Conservation (phyloP, 2,888 invertebrate genomes). For the Xestoiulus laeticollis region DNA sequence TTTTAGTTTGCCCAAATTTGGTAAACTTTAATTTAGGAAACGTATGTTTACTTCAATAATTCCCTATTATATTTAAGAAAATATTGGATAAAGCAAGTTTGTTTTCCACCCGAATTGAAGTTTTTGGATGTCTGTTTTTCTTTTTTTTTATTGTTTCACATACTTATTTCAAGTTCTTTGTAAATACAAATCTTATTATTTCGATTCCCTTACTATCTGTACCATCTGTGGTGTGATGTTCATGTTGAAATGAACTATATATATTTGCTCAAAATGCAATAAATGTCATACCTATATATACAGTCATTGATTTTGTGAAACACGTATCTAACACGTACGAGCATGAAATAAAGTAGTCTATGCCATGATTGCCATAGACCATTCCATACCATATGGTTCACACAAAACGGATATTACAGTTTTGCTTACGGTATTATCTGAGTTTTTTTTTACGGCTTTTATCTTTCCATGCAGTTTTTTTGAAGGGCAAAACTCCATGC, state of each 20-base stretch:
- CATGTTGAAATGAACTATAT: not conserved
- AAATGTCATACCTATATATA: not conserved
- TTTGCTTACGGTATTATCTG: not conserved
- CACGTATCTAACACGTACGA: not conserved
- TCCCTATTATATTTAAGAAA: no score
- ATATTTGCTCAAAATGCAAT: not conserved
- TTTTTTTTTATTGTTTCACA: not conserved
- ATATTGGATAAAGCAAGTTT: no score
- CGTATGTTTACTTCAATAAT: no score
- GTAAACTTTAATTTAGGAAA: no score
- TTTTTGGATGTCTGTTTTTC: not conserved
- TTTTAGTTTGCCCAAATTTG: no score
- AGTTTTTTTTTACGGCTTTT: not conserved
- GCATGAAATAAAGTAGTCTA: not conserved
- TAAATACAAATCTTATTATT: not conserved
- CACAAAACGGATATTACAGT: constrained; percentile 5
- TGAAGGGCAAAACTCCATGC: not conserved
- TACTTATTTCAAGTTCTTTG: not conserved
- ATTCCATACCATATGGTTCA: not conserved
- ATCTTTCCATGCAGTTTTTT: not conserved
- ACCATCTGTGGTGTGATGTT: not conserved
- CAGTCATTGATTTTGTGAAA: not conserved
- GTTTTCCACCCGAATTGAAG: not conserved
- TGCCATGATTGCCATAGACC: not conserved
- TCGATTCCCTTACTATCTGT: not conserved